phyloP scores from a whole-genome alignment of 1,140 invertebrate species.

The Oppia nitens region DNA sequence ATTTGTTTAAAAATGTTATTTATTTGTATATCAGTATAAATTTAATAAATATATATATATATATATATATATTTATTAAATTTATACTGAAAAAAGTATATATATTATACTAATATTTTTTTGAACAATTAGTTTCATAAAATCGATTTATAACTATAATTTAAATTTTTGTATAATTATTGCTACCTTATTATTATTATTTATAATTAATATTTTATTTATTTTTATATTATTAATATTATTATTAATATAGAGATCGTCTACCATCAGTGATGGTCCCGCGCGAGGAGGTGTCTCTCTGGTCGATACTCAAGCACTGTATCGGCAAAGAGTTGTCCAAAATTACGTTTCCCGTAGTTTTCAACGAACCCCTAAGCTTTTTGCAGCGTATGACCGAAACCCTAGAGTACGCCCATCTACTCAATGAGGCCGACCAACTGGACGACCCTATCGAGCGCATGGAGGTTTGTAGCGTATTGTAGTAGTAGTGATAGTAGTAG shows the following conservation, averaged over 20 bases:
- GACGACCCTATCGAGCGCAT: conserved; percentile 59
- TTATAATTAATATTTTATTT: conserved; percentile 12
- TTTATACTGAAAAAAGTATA: neutral
- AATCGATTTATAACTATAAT: neutral
- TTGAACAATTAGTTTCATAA: neutral
- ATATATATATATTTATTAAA: too few relatives aligned
- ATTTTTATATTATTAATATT: neutral
- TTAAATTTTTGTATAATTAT: neutral
- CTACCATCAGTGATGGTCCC: conserved; percentile 73
- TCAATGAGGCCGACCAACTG: conserved; percentile 53
- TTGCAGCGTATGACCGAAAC: conserved; percentile 86
- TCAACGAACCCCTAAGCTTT: conserved; percentile 87
- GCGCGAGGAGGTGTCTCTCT: conserved; percentile 74
- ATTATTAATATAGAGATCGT: conserved; percentile 42
- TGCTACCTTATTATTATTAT: neutral
- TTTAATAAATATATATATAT: too few relatives aligned
- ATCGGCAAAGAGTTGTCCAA: conserved; percentile 91
- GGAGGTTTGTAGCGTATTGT: conserved; percentile 42
- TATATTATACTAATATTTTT: neutral
- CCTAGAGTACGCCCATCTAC: conserved; percentile 76
- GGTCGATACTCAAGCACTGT: conserved; percentile 83
- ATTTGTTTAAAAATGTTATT: too few relatives aligned
- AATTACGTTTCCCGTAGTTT: conserved; percentile 91
- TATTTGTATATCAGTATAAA: too few relatives aligned
- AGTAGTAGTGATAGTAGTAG: too few relatives aligned